phyloP scores from a whole-genome alignment of 2,888 invertebrate genomes.

The Andricus curvator region DNA sequence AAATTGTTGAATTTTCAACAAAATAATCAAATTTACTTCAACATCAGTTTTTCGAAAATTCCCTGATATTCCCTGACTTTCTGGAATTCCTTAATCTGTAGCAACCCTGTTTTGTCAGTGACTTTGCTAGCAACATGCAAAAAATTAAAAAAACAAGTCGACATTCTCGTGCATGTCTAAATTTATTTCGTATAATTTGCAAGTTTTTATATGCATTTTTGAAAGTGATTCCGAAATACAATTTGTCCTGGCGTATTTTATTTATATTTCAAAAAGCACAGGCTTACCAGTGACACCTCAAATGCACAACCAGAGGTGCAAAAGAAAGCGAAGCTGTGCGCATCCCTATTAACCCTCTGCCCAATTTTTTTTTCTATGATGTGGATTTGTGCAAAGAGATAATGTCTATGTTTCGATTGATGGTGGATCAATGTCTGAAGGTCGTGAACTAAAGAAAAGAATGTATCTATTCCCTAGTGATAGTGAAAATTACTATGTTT shows the following conservation, averaged over 20 bases:
- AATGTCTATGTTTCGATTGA: slow-evolving; percentile 47
- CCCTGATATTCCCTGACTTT: no score
- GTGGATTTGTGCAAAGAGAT: slow-evolving; percentile 54
- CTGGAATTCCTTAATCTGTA: no score
- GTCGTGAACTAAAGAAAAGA: slow-evolving; percentile 17
- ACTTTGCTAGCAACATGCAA: not conserved
- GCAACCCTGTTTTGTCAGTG: no score
- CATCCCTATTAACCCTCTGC: slow-evolving; percentile 69
- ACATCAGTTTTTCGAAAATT: no score
- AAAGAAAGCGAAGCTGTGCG: slow-evolving; percentile 71
- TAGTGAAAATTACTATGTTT: not conserved
- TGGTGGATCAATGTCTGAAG: slow-evolving; percentile 41
- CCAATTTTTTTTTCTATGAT: slow-evolving; percentile 58
- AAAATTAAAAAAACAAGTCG: not conserved
- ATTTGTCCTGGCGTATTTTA: slow-evolving; percentile 41
- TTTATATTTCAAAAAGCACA: slow-evolving; percentile 52
- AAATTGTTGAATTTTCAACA: no score
- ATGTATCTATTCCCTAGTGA: not conserved
- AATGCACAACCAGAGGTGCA: slow-evolving; percentile 64
- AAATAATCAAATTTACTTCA: no score
- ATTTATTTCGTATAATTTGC: not conserved
- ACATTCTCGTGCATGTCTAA: slow-evolving; percentile 1
- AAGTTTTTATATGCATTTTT: not conserved
- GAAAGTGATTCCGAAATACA: not conserved
- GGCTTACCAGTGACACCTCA: slow-evolving; percentile 66